Base-by-base conservation (phyloP, 30 jellyfish, hydroid and myxozoan species). In the Turritopsis rubra region DNA sequence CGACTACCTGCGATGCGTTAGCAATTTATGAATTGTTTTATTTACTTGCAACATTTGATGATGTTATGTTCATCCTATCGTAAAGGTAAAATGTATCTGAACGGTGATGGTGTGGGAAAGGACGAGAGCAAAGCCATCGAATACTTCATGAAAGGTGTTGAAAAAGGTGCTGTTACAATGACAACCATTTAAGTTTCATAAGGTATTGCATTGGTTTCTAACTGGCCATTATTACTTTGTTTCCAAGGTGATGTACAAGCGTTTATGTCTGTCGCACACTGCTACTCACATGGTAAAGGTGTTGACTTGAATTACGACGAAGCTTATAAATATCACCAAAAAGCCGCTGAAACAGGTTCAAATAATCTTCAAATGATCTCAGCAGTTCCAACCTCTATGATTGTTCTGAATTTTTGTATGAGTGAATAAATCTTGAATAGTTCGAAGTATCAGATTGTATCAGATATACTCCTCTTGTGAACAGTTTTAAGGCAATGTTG, bases 261-360 rank as follows among this genome's bases (percentile, higher is more conserved):
- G 8, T 86, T 24, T 18, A 80, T 91, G 90, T 91, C 97, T 30
- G 80, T 85, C 20, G 97, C 96, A 1, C 94, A 91, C 79, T 91
- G 97, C 71, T 91, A 85, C 54, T 29, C 95, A 4, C 78, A 91
- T 71, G 97, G 96, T n/a, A 91, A 91, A 71, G 97, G 97, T 7
- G 80, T 83, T 16, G 96, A 86, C 29, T 78, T 22, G 78, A 83
- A 91, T 66, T 60, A 22, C 52, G 86, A 90, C 18, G 72, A 82
- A 29, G 95, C 97, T 18, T 90, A 75, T 60, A 66, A 66, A 13
- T 91, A 78, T 71, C 97, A 91, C 73, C 72, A 70, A 16, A 72
- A 72, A 79, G 97, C 97, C 23, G 97, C 97, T 9, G 96, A 86
- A 0, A 68, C 79, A 80, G 96, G 97, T 91, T 53, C 3, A 75